Evolutionary conservation across 2,888 invertebrate species (phyloP).

Genomic region (Pachymerium ferrugineum): DNA sequence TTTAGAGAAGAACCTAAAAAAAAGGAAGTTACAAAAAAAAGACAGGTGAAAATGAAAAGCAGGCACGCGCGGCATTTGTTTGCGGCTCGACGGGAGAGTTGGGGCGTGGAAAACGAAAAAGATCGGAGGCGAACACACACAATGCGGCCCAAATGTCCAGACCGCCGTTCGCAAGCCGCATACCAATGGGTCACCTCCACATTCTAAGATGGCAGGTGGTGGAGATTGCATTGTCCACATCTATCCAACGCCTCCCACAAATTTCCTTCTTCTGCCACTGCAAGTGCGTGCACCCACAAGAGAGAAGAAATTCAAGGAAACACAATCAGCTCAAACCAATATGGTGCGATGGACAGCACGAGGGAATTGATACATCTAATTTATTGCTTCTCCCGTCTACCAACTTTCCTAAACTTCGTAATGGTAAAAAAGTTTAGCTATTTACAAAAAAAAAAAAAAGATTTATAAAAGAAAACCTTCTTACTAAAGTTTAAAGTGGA

Average conservation of each 20-base stretch:
- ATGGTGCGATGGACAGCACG: slow-evolving; percentile 1
- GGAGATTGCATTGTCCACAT: slow-evolving; percentile 15
- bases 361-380: slow-evolving; percentile 10
- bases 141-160: slow-evolving; percentile 21
- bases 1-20: background rate
- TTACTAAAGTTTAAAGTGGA: too few species aligned
- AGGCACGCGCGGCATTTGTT: slow-evolving; percentile 6
- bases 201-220: slow-evolving; percentile 6
- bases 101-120: slow-evolving; percentile 9
- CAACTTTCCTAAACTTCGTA: background rate
- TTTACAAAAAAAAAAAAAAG: background rate
- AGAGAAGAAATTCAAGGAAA: slow-evolving; percentile 8
- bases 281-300: background rate
- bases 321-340: slow-evolving; percentile 18
- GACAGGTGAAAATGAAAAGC: background rate
- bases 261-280: background rate
- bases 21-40: background rate
- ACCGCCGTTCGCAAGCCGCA: slow-evolving; percentile 4
- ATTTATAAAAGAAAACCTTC: too few species aligned
- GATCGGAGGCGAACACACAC: slow-evolving; percentile 4
- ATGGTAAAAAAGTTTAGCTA: background rate
- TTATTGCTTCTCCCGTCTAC: background rate
- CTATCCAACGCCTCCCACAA: slow-evolving; percentile 9
- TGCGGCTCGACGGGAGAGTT: slow-evolving; percentile 17
- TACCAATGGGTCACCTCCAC: slow-evolving; percentile 18